Evolutionary conservation across 2,888 invertebrate genomes (phyloP), one percentile per base, ranked within the genome.

Genomic region (Ornithoptera alexandrae): DNA sequence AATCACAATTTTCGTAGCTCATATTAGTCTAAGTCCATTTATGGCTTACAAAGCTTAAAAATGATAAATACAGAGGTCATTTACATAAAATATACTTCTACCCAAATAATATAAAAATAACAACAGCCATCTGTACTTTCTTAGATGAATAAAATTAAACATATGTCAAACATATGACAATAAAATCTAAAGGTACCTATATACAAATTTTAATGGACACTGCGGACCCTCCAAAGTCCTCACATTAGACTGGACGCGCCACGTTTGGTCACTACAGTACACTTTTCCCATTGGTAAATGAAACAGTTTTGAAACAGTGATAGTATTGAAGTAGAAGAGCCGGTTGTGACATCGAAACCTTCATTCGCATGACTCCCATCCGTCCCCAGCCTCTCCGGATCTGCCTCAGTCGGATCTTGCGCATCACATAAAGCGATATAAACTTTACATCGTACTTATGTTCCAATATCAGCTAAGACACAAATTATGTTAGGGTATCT

Each of bases 71-170:
- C 90, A 90, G 89, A 91, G 90, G 90, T 90, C 86, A 90, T 92
- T 91, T 92, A 92, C 92, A 92, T 90, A 91, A 92, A 92, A 92
- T 90, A 92, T 91, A 91, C 84, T 89, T 91, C 92, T 92, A 92
- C 90, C 89, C 91, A 92, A 92, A 92, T 92, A 87, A 92, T 92
- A 92, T 92, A 92, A 92, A 92, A 92, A 92, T 92, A 92, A 92
- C 92, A 92, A 92, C 92, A 92, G 92, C 92, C 92, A 91, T 90
- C 91, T 92, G 92, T 92, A 92, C 92, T 92, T 91, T 89, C 88
- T 90, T 92, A 92, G 92, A 92, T 90, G 91, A 91, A 92, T 92
- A 92, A 92, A 92, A 92, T 89, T 90, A 92, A 90, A 89, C 91
- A 91, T 91, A 92, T 91, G 92, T 92, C 90, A 88, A 87, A 92